These are phyloP conservation scores for Plagodis pulveraria DNA, from an alignment of 2,888 invertebrate genomes.

Conservation along the genomic window DNA sequence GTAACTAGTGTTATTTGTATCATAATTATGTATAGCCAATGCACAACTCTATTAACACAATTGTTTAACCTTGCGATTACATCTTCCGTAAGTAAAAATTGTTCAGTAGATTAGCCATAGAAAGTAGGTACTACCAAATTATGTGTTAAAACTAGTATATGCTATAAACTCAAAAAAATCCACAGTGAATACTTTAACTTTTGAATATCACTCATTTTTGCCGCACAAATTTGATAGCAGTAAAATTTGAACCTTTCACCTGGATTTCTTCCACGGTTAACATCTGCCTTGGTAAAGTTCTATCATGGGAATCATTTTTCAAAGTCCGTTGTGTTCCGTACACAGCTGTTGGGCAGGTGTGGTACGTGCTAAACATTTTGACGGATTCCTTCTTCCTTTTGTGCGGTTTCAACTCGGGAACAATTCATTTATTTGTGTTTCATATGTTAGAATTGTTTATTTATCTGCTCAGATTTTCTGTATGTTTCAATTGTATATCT, in stretches of 20 bases:
- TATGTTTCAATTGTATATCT: neutral
- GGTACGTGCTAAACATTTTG: conserved; percentile 68
- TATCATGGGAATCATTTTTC: conserved; percentile 66
- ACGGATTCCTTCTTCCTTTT: conserved; percentile 53
- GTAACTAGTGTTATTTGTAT: too few species aligned
- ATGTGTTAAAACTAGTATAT: neutral
- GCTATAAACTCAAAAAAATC: neutral
- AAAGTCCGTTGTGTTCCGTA: conserved; percentile 66
- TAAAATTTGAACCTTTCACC: conserved; percentile 18
- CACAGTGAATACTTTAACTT: too few species aligned
- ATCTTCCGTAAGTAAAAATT: too few species aligned
- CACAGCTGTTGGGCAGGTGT: conserved; percentile 79
- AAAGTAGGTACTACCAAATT: neutral
- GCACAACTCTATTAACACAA: too few species aligned
- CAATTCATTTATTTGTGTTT: conserved; percentile 31
- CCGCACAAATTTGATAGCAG: neutral
- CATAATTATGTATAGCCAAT: too few species aligned
- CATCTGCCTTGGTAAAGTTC: conserved; percentile 65
- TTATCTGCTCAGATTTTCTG: conserved; percentile 14
- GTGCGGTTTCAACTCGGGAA: conserved; percentile 22
- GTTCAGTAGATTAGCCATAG: too few species aligned
- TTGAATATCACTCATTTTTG: conserved; percentile 13
- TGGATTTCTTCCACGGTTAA: conserved; percentile 38
- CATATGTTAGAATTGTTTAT: conserved; percentile 8
- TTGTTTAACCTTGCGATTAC: too few species aligned